These are phyloP conservation scores for Leptinotarsa juncta DNA, from an alignment of 2,888 invertebrate genomes.

Conservation along the genomic window DNA sequence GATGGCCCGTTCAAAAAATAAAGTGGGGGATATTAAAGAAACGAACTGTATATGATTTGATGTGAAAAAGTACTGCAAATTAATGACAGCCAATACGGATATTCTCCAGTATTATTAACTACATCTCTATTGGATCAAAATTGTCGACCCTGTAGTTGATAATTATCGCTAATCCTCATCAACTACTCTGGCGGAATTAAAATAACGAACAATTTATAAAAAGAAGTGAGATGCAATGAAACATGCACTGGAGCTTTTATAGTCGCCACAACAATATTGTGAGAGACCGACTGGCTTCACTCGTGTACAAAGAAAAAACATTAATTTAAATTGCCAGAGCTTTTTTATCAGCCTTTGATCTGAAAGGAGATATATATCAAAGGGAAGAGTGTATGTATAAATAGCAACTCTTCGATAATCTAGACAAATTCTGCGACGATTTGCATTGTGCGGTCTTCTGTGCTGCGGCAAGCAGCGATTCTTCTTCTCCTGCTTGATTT, in stretches of 20 bases:
- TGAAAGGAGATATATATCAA: conserved; percentile 50
- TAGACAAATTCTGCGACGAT: conserved; percentile 67
- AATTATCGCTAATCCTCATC: too few relatives aligned
- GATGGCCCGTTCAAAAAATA: too few relatives aligned
- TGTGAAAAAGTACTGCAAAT: too few relatives aligned
- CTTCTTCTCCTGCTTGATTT: conserved; percentile 57
- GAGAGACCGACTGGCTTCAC: background rate
- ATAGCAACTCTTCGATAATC: conserved; percentile 60
- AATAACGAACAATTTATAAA: too few relatives aligned
- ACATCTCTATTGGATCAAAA: too few relatives aligned
- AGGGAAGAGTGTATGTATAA: conserved; percentile 45
- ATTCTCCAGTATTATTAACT: too few relatives aligned
- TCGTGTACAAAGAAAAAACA: background rate
- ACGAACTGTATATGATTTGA: too few relatives aligned
- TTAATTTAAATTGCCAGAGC: background rate
- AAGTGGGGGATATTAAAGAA: too few relatives aligned
- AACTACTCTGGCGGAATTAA: too few relatives aligned
- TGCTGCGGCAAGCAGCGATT: conserved; percentile 42
- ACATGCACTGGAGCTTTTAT: background rate
- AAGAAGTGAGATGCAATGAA: too few relatives aligned
- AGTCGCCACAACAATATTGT: background rate
- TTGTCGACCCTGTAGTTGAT: too few relatives aligned
- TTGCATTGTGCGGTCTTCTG: conserved; percentile 65
- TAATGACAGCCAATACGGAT: too few relatives aligned
- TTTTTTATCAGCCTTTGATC: conserved; percentile 37